These are phyloP conservation scores for Cranoglanis bouderius DNA, from an alignment of 2,113 vertebrate species.

Conservation along the genomic window DNA sequence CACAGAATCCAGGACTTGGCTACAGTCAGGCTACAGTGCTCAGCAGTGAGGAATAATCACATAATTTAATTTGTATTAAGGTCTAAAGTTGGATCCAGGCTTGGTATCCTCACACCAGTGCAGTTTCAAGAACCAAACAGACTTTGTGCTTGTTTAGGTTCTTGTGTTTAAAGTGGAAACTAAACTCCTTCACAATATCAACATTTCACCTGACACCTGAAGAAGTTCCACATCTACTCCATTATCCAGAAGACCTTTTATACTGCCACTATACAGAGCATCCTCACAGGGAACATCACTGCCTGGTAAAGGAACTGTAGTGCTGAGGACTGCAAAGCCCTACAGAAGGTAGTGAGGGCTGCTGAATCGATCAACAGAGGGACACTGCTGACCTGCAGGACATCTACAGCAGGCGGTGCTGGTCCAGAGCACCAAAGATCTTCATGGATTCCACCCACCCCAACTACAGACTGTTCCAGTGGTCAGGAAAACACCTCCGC, in stretches of 20 bases:
- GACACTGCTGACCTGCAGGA: not conserved
- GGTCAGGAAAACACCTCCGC: too few species aligned
- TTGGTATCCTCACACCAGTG: not conserved
- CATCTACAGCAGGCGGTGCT: not conserved
- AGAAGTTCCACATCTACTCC: not conserved
- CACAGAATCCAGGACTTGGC: slow-evolving; percentile 29
- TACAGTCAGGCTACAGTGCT: slow-evolving; percentile 7
- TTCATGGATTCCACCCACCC: not conserved
- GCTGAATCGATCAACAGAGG: not conserved
- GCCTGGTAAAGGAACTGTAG: not conserved
- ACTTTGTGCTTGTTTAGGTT: not conserved
- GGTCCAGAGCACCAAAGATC: not conserved
- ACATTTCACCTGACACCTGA: not conserved
- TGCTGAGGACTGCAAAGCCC: not conserved
- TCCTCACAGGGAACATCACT: not conserved
- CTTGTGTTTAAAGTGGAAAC: not conserved
- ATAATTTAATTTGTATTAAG: slow-evolving; percentile 31
- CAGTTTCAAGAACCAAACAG: not conserved
- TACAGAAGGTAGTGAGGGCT: not conserved
- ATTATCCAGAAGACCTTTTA: not conserved
- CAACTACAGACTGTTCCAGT: not conserved
- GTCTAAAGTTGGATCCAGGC: slow-evolving; percentile 18
- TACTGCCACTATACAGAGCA: not conserved
- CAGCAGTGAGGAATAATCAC: slow-evolving; percentile 22
- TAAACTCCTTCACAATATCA: not conserved